Conservation (phyloP, 2,888 invertebrate genomes). For the Agrotis clavis region DNA sequence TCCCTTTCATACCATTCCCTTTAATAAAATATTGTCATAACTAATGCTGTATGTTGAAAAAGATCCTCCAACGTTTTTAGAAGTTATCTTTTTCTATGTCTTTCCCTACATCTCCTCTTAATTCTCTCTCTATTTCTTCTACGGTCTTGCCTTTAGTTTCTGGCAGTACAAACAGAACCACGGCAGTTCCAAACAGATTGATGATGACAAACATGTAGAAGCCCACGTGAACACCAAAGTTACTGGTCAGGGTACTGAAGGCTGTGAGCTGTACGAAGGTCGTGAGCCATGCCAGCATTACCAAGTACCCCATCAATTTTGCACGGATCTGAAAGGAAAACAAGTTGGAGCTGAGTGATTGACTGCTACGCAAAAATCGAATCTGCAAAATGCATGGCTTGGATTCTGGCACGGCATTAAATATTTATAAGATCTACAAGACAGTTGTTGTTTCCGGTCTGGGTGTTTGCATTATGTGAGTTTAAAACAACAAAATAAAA, state of each 20-base stretch:
- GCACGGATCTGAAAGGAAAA: conserved; percentile 75
- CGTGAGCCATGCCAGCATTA: conserved; percentile 72
- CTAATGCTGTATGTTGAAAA: conserved; percentile 4
- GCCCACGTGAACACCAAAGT: conserved; percentile 75
- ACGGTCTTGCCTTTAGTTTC: conserved; percentile 84
- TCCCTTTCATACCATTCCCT: background rate
- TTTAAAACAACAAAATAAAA: too few relatives aligned
- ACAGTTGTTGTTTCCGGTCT: too few relatives aligned
- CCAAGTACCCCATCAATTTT: conserved; percentile 72
- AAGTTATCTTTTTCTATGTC: background rate
- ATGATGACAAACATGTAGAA: conserved; percentile 78
- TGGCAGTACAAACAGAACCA: conserved; percentile 76
- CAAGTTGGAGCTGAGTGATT: background rate
- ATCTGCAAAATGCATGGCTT: too few relatives aligned
- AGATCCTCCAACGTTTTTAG: background rate
- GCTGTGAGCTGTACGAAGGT: conserved; percentile 69
- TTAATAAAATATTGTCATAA: conserved; percentile 33
- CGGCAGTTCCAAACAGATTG: conserved; percentile 74
- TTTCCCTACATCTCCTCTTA: conserved; percentile 41
- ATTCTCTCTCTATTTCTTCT: conserved; percentile 74
- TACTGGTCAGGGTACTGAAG: conserved; percentile 66
- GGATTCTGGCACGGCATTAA: too few relatives aligned
- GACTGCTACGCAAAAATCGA: too few relatives aligned
- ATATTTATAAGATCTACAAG: too few relatives aligned
- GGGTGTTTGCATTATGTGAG: too few relatives aligned